Evolutionary conservation across 2,113 vertebrate species (phyloP).

Genomic region (Collichthys lucidus): DNA sequence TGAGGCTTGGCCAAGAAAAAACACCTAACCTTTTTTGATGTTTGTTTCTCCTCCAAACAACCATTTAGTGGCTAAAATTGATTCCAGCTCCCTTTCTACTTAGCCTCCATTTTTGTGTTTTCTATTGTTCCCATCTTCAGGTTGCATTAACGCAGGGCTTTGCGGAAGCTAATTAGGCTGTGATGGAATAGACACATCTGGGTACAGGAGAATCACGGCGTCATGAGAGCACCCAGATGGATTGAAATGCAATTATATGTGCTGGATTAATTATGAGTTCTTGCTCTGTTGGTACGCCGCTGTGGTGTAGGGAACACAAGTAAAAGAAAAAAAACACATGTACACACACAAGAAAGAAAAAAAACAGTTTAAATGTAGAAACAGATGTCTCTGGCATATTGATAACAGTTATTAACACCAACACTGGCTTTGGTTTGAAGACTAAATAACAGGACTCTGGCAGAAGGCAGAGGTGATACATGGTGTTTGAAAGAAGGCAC

Average conservation of each 20-base stretch:
- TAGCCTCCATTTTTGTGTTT: slow-evolving; percentile 5
- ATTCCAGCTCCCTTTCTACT: slow-evolving; percentile 13
- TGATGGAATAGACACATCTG: slow-evolving; percentile 74
- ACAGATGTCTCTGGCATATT: slow-evolving; percentile 69
- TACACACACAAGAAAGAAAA: slow-evolving; percentile 14
- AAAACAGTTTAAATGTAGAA: slow-evolving; percentile 41
- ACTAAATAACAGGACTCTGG: slow-evolving; percentile 63
- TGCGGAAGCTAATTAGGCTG: slow-evolving; percentile 53
- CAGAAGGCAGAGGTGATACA: slow-evolving; percentile 42
- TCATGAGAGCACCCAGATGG: slow-evolving; percentile 61
- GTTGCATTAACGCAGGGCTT: slow-evolving; percentile 38
- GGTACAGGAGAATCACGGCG: slow-evolving; percentile 36
- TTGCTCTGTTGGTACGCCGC: slow-evolving; percentile 36
- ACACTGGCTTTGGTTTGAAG: slow-evolving; percentile 60
- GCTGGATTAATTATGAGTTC: slow-evolving; percentile 70
- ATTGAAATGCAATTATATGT: slow-evolving; percentile 70
- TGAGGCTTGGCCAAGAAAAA: background rate
- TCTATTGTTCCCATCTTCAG: slow-evolving; percentile 31
- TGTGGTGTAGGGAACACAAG: slow-evolving; percentile 15
- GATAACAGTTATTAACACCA: slow-evolving; percentile 69
- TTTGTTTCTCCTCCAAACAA: slow-evolving; percentile 22
- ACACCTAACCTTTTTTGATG: background rate
- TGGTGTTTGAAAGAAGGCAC: slow-evolving; percentile 43
- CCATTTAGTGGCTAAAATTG: background rate
- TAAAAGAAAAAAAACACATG: slow-evolving; percentile 15